Evolutionary conservation across 2,888 invertebrate genomes (phyloP).

Genomic region (Heliconius ismenius): DNA sequence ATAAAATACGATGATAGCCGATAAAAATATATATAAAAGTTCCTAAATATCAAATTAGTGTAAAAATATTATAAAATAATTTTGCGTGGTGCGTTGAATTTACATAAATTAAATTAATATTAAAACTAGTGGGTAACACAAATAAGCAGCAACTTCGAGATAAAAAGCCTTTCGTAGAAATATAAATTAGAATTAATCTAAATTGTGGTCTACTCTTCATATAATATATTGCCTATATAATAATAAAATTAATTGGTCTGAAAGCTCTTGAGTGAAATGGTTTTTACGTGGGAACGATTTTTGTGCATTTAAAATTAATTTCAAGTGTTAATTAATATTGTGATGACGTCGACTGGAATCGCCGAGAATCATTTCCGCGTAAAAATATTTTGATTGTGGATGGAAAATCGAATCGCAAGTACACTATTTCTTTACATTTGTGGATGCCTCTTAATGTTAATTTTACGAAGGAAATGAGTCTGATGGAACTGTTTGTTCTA

Average conservation of each 20-base stretch:
- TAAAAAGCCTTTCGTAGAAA: conserved; percentile 31
- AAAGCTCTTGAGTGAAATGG: conserved; percentile 83
- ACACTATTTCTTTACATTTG: conserved; percentile 61
- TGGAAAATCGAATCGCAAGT: conserved; percentile 82
- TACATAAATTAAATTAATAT: conserved; percentile 5
- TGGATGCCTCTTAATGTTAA: conserved; percentile 48
- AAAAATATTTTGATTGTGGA: conserved; percentile 82
- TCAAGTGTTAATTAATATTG: conserved; percentile 72
- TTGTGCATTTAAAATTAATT: conserved; percentile 74
- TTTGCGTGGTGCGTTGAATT: conserved; percentile 43
- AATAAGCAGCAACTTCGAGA: conserved; percentile 34
- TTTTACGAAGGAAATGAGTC: conserved; percentile 41
- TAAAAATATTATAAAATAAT: background rate
- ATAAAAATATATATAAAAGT: background rate
- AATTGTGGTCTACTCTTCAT: conserved; percentile 33
- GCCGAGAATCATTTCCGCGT: conserved; percentile 83
- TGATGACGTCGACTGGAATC: conserved; percentile 77
- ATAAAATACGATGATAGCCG: background rate
- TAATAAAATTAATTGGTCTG: conserved; percentile 68
- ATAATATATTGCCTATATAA: conserved; percentile 51
- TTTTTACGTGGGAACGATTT: conserved; percentile 83
- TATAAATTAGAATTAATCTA: conserved; percentile 32
- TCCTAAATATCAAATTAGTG: background rate
- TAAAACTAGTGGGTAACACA: background rate
- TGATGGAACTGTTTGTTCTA: conserved; percentile 54